Evolutionary conservation across 1,140 invertebrate genomes (phyloP).

Genomic region (Apis dorsata): DNA sequence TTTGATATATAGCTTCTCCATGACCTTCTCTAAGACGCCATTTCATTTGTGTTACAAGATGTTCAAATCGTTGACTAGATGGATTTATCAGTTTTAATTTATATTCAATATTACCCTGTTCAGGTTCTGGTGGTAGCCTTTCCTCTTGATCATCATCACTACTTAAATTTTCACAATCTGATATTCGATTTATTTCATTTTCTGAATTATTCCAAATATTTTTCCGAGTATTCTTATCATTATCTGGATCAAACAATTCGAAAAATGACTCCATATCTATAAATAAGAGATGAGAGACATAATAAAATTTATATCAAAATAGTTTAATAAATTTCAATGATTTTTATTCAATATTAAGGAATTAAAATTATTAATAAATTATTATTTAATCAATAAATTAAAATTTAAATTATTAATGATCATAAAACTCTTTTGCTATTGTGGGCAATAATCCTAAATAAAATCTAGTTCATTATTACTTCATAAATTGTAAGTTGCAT

Average conservation of each 20-base stretch:
- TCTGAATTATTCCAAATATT: conserved; percentile 74
- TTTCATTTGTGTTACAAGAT: conserved; percentile 95
- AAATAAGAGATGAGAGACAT: background rate
- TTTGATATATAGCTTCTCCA: conserved; percentile 97
- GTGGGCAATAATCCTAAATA: background rate
- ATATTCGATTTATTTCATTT: conserved; percentile 70
- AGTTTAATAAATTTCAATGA: background rate
- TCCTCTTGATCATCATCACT: conserved; percentile 80
- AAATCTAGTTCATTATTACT: conserved; percentile 30
- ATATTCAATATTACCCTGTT: conserved; percentile 95
- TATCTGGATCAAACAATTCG: conserved; percentile 87
- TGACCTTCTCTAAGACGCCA: conserved; percentile 93
- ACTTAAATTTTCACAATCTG: conserved; percentile 71
- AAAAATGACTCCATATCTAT: conserved; percentile 88
- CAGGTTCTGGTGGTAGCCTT: conserved; percentile 91
- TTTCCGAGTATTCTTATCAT: conserved; percentile 71
- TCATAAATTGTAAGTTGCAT: conserved; percentile 17
- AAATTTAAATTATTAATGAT: background rate
- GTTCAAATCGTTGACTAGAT: conserved; percentile 91
- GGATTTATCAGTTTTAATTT: conserved; percentile 94
- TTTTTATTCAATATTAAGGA: background rate
- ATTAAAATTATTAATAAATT: background rate
- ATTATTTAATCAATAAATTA: background rate
- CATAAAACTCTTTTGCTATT: background rate
- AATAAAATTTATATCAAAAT: background rate